Conservation (phyloP, 2,113 vertebrate species). For the Pterocles burchelli region DNA sequence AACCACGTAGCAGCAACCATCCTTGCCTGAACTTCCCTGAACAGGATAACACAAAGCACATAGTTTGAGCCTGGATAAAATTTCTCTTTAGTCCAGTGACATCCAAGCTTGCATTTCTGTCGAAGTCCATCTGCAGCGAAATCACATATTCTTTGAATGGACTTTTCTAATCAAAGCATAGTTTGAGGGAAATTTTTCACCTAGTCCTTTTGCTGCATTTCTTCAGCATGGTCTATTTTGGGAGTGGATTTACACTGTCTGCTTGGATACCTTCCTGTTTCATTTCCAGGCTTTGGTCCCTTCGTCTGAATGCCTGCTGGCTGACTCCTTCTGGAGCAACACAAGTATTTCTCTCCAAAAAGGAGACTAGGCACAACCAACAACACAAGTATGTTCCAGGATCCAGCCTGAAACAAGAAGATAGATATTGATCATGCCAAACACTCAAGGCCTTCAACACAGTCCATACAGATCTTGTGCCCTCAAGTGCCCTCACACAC, state of each 20-base stretch:
- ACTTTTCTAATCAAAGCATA: background rate
- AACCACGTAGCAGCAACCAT: background rate
- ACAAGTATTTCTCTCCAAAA: background rate
- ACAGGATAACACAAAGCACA: background rate
- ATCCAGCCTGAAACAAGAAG: background rate
- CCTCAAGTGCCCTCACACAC: background rate
- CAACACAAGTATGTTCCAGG: background rate
- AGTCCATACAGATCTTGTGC: background rate
- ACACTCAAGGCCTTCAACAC: background rate
- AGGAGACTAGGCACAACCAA: background rate
- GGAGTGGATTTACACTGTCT: background rate
- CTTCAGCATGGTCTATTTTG: background rate
- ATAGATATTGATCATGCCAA: background rate
- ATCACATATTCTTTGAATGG: background rate
- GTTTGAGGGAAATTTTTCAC: background rate
- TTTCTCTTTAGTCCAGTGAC: background rate
- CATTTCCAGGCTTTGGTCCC: background rate
- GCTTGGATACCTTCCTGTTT: slow-evolving; percentile 8
- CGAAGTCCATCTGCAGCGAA: background rate
- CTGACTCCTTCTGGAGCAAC: background rate
- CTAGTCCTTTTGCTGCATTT: background rate
- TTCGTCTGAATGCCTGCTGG: background rate
- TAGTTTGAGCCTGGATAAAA: background rate
- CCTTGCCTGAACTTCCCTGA: background rate
- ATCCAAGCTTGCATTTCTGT: background rate